Percentiles rank a stretch among this genome's conserved stretches.
phyloP scores from a whole-genome alignment of 2,888 invertebrate species.

The Rhagonycha lutea region DNA sequence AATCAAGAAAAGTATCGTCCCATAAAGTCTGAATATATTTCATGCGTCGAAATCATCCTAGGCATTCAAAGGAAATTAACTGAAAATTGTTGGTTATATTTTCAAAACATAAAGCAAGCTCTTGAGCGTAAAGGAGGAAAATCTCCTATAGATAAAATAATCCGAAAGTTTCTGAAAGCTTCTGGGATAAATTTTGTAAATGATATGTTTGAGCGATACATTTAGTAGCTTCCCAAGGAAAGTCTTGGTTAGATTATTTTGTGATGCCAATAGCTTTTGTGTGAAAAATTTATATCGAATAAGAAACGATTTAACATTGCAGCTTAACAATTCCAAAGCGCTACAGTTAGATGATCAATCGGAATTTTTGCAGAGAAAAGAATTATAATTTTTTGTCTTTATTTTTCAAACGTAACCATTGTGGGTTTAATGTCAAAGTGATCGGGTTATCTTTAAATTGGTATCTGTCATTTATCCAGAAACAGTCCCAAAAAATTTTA shows the following conservation, averaged over 20 bases:
- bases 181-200: neutral
- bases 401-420: neutral
- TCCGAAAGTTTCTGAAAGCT: neutral
- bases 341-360: neutral
- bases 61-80: neutral
- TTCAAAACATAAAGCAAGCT: neutral
- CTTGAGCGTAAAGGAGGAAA: neutral
- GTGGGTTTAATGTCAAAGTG: too few relatives aligned
- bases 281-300: neutral
- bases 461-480: too few relatives aligned
- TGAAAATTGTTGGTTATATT: neutral
- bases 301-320: neutral
- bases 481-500: too few relatives aligned
- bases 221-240: neutral
- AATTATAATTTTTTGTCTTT: neutral
- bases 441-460: too few relatives aligned
- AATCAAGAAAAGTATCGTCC: neutral
- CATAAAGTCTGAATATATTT: neutral
- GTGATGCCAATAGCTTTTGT: neutral
- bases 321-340: neutral
- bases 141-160: neutral
- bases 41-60: neutral
- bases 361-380: neutral
- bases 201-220: neutral
- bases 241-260: neutral